Evolutionary conservation across 2,797 vertebrate genomes (phyloP), one percentile per base, ranked within the genome.

Genomic region (Octomys mimax): DNA sequence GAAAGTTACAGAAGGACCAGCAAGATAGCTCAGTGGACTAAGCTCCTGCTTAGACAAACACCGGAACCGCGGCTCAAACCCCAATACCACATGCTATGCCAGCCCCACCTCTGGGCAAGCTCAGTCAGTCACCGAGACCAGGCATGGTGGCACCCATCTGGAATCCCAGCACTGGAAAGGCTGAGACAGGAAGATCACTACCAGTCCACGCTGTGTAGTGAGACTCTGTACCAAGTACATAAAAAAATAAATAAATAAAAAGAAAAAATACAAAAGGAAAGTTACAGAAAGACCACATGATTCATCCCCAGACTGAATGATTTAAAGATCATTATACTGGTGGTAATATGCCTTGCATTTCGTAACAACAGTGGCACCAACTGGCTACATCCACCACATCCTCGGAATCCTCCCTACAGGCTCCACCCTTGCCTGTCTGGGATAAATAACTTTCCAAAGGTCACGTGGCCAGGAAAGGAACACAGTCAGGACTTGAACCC

Each of bases 231-330:
- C 14, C 54, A 13, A 54, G 16, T 54, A 54, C 14, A 14, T 54
- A 54, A 54, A 54, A 52, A 52, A 12, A 54, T 12, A 54, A 54
- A 49, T 8, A 49, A 54, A 54, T 54, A 13, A 54, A 57, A 54
- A 54, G 42, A 42, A 42, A 42, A 57, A 57, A 57, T 57, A 18
- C 4, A 57, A 57, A 57, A 57, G 14, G 83, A 95, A 95, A 93
- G 66, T 79, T 95, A 16, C 68, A 73, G 83, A 92, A 83, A 97
- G 82, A 66, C 92, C 83, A 75, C n/a, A 80, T 66, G 82, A 95
- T 70, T 96, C 88, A 96, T 59, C 42, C 82, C 13, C 96, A 91
- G 91, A 66, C 75, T 80, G 68, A 95, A 93, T 86, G 82, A 82
- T 46, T 11, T 2, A 31, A 77, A 81, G 46, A 61, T 89, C 39